Evolutionary conservation across 2,113 vertebrate genomes (phyloP).

Genomic region (Sinocyclocheilus anshuiensis): DNA sequence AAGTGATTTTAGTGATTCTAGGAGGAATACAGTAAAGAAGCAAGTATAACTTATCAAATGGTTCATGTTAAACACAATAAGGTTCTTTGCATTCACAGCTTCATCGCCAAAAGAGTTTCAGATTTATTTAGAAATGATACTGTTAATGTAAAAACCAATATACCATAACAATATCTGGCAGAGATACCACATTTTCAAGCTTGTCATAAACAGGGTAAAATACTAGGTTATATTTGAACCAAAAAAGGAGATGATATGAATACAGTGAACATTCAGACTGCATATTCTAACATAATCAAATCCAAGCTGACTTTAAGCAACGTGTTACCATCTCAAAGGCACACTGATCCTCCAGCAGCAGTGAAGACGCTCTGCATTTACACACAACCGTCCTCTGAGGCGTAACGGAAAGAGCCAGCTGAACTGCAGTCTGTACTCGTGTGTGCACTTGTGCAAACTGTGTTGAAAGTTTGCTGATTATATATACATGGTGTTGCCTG

Average conservation of each 20-base stretch:
- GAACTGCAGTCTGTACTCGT: not conserved
- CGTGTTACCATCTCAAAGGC: not conserved
- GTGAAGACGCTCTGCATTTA: not conserved
- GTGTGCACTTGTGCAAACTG: no score
- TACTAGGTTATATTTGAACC: not conserved
- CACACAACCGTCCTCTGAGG: not conserved
- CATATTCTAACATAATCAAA: not conserved
- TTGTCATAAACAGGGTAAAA: not conserved
- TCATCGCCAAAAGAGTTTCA: not conserved
- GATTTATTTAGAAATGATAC: not conserved
- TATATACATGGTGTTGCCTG: not conserved
- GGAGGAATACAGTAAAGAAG: not conserved
- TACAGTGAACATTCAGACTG: not conserved
- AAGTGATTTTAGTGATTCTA: no score
- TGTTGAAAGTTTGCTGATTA: not conserved
- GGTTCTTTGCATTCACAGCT: not conserved
- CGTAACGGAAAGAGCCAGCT: not conserved
- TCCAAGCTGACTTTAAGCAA: not conserved
- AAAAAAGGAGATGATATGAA: not conserved
- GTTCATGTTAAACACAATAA: not conserved
- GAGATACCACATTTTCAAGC: not conserved
- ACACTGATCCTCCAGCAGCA: not conserved
- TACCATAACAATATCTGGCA: not conserved
- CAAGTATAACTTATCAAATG: not conserved
- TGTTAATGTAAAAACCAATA: not conserved